phyloP scores from a whole-genome alignment of 2,888 invertebrate genomes.

The Taphrorychus bicolor region DNA sequence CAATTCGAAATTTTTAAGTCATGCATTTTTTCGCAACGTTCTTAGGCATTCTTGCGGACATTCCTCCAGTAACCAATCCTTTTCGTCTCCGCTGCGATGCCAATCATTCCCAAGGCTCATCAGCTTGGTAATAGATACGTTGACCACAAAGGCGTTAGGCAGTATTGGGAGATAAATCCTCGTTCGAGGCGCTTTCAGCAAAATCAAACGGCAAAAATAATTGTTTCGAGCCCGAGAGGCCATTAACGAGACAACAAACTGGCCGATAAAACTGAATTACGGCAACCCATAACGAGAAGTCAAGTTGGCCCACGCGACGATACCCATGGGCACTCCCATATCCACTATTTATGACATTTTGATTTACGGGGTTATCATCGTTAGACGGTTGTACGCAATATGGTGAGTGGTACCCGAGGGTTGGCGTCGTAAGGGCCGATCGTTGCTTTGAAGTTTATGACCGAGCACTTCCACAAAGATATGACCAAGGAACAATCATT shows the following conservation, averaged over 20 bases:
- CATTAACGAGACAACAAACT: constrained; percentile 43
- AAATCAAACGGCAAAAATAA: constrained; percentile 23
- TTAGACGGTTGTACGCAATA: constrained; percentile 17
- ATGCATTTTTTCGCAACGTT: too few relatives aligned
- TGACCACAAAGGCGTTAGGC: neutral
- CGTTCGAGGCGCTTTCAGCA: neutral
- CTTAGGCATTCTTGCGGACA: too few relatives aligned
- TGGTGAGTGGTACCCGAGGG: neutral
- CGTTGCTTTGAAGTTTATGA: neutral
- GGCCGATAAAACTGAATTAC: constrained; percentile 42
- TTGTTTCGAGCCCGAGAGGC: constrained; percentile 40
- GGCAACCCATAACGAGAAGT: constrained; percentile 41
- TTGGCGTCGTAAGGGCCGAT: neutral
- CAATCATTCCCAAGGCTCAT: neutral
- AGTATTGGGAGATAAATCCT: neutral
- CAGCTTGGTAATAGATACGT: neutral
- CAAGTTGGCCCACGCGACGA: constrained; percentile 40
- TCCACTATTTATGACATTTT: constrained; percentile 37
- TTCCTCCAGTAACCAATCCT: too few relatives aligned
- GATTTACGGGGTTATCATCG: constrained; percentile 39
- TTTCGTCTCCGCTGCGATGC: too few relatives aligned
- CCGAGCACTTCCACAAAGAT: too few relatives aligned
- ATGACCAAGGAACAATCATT: too few relatives aligned
- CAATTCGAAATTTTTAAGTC: too few relatives aligned
- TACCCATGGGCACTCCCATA: constrained; percentile 39